These are phyloP conservation scores for Macropis europaea DNA, from an alignment of 2,888 invertebrate genomes.

Conservation along the genomic window DNA sequence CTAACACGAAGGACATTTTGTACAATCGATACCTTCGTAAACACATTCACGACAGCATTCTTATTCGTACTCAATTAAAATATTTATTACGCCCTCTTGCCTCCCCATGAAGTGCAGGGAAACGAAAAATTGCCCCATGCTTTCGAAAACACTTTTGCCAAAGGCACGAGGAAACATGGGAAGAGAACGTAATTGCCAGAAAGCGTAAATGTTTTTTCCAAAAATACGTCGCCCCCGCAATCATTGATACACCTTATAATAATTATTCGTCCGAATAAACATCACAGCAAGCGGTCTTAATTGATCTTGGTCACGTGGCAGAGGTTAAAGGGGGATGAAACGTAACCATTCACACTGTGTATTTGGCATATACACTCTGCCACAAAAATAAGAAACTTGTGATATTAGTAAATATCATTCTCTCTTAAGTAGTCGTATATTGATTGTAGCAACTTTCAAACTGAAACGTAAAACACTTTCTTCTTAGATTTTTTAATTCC, in stretches of 20 bases:
- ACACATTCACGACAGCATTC: slow-evolving; percentile 2
- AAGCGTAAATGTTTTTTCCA: background rate
- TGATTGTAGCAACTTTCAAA: too few relatives aligned
- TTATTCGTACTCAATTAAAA: slow-evolving; percentile 33
- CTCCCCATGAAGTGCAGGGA: background rate
- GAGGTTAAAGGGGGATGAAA: slow-evolving; percentile 11
- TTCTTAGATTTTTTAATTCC: too few relatives aligned
- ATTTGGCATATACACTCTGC: slow-evolving; percentile 6
- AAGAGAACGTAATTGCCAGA: background rate
- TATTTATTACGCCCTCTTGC: slow-evolving; percentile 11
- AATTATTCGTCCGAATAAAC: slow-evolving; percentile 18
- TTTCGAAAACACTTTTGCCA: too few relatives aligned
- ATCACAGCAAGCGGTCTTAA: slow-evolving; percentile 14
- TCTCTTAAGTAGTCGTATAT: too few relatives aligned
- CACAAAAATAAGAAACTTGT: too few relatives aligned
- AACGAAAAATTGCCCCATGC: background rate
- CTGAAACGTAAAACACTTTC: too few relatives aligned
- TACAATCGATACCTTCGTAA: slow-evolving; percentile 27
- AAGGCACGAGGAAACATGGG: too few relatives aligned
- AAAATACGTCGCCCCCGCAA: slow-evolving; percentile 1
- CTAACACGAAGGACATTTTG: slow-evolving; percentile 21
- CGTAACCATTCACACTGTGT: background rate
- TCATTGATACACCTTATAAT: slow-evolving; percentile 31
- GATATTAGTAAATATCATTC: too few relatives aligned
- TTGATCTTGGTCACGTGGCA: slow-evolving; percentile 24